Conservation (phyloP, 2,888 invertebrate species). For the Oscheius onirici region DNA sequence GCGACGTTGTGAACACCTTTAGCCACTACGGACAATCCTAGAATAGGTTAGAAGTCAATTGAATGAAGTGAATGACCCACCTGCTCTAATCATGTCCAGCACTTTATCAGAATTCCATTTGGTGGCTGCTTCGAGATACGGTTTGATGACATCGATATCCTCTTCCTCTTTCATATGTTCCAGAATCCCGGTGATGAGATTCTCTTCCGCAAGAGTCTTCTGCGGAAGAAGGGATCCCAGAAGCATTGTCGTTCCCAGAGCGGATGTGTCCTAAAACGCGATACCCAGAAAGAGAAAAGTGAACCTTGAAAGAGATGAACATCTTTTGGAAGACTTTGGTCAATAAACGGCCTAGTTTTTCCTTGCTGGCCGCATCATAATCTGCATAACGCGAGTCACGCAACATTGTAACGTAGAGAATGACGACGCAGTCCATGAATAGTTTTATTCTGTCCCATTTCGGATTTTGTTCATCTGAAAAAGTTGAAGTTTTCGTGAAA, state of each 20-base stretch:
- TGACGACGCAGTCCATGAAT: slow-evolving; percentile 13
- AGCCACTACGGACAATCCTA: background rate
- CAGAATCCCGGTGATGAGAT: background rate
- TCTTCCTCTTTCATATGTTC: slow-evolving; percentile 1
- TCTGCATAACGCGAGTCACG: slow-evolving; percentile 2
- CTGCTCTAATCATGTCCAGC: background rate
- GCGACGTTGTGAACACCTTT: background rate
- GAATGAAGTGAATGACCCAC: no score
- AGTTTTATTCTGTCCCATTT: slow-evolving; percentile 3
- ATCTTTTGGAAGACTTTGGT: slow-evolving; percentile 13
- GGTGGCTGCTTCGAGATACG: slow-evolving; percentile 1
- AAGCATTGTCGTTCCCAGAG: slow-evolving; percentile 14
- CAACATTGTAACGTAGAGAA: background rate
- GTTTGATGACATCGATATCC: slow-evolving; percentile 2
- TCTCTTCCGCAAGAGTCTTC: background rate
- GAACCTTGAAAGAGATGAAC: background rate
- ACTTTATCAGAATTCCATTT: slow-evolving; percentile 7
- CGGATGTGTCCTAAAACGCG: slow-evolving; percentile 1
- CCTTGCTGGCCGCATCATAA: background rate
- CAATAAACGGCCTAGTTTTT: background rate
- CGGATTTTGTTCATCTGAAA: slow-evolving; percentile 16
- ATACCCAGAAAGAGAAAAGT: background rate
- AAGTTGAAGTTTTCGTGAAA: background rate
- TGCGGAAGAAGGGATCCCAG: slow-evolving; percentile 7
- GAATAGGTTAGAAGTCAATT: no score